Evolutionary conservation across 2,888 invertebrate genomes (phyloP).

Genomic region (Eurytoma californica): DNA sequence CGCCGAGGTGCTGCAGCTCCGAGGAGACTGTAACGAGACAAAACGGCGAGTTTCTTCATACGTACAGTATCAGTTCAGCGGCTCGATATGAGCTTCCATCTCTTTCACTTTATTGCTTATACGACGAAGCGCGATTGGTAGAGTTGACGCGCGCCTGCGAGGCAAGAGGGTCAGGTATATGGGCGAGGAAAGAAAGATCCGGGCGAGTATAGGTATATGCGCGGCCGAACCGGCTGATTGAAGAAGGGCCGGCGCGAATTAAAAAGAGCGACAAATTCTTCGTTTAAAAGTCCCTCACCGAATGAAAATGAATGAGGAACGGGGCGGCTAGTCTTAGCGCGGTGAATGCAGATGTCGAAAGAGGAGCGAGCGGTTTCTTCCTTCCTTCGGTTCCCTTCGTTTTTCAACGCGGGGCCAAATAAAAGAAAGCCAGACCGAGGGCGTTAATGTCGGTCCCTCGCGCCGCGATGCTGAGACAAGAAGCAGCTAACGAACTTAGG

Average conservation of each 20-base stretch:
- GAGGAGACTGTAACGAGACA: neutral
- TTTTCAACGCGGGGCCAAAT: neutral
- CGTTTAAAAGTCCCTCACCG: slow-evolving; percentile 47
- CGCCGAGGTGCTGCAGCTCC: neutral
- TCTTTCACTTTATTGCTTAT: slow-evolving; percentile 40
- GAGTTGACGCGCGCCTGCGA: slow-evolving; percentile 3
- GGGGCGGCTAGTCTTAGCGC: slow-evolving; percentile 14
- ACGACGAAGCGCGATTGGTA: slow-evolving; percentile 35
- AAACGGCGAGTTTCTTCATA: neutral
- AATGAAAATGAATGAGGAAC: slow-evolving; percentile 27
- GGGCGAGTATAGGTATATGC: neutral
- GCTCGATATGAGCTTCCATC: neutral
- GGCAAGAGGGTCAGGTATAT: neutral
- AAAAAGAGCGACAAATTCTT: slow-evolving; percentile 46
- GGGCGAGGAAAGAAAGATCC: neutral
- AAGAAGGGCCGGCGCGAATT: slow-evolving; percentile 21
- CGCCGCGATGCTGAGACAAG: slow-evolving; percentile 65
- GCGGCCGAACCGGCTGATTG: neutral
- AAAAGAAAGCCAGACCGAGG: slow-evolving; percentile 45
- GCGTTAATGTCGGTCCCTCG: slow-evolving; percentile 65
- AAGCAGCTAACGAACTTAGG: slow-evolving; percentile 72
- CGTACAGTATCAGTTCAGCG: neutral
- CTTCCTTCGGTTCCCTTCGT: neutral
- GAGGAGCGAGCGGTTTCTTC: neutral
- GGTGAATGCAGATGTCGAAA: slow-evolving; percentile 9